Percentiles rank a stretch among this genome's conserved stretches.
Conservation (phyloP, 2,888 invertebrate genomes). For the Drosophila neonasuta region DNA sequence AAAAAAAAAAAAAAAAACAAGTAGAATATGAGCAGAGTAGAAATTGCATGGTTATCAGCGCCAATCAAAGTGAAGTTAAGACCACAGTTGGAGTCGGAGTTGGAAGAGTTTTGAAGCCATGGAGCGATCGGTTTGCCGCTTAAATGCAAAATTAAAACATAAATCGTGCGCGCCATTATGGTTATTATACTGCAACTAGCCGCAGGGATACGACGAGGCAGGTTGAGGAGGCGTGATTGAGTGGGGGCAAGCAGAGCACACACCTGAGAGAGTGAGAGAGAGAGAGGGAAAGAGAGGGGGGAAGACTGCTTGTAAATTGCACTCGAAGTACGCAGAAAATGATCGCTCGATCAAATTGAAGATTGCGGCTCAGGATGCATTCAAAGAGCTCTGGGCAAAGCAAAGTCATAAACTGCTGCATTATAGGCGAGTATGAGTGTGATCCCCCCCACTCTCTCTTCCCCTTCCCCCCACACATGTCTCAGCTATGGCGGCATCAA, state of each 20-base stretch:
- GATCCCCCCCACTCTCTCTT: conserved; percentile 23
- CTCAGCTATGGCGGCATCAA: conserved; percentile 68
- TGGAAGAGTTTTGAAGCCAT: neutral
- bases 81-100: conserved; percentile 32
- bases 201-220: conserved; percentile 20
- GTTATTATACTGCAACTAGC: conserved; percentile 75
- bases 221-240: conserved; percentile 58
- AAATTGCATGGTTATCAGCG: conserved; percentile 77
- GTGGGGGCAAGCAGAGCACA: conserved; percentile 51
- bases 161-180: conserved; percentile 80
- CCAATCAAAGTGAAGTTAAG: conserved; percentile 74
- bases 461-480: conserved; percentile 50
- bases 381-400: conserved; percentile 45
- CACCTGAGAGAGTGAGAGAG: neutral
- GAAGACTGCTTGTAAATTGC: neutral
- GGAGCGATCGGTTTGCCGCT: conserved; percentile 37
- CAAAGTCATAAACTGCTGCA: conserved; percentile 61
- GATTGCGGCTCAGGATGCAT: conserved; percentile 43
- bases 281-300: neutral
- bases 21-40: conserved; percentile 32
- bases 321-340: conserved; percentile 69
- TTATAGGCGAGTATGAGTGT: conserved; percentile 46
- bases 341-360: conserved; percentile 71
- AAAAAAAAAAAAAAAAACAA: conserved; percentile 22
- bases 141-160: conserved; percentile 81